phyloP scores from a whole-genome alignment of 2,888 invertebrate genomes.

The Drosophila greeni region DNA sequence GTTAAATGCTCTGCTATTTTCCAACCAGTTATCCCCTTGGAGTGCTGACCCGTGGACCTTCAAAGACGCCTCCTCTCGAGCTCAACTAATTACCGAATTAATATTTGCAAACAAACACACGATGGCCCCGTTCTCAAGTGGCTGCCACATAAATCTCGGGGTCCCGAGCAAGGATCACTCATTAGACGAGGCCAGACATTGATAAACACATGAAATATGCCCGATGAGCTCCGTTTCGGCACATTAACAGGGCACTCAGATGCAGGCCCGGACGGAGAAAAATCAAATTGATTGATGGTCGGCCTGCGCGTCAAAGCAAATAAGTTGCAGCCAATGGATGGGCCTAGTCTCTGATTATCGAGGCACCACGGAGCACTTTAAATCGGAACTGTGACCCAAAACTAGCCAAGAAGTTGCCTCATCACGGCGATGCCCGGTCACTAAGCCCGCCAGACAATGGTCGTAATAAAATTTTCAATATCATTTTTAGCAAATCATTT shows the following conservation, averaged over 20 bases:
- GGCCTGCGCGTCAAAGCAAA: conserved; percentile 41
- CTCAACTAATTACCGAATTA: conserved; percentile 58
- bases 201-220: conserved; percentile 47
- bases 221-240: conserved; percentile 25
- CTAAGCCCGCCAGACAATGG: conserved; percentile 44
- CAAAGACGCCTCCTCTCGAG: conserved; percentile 6
- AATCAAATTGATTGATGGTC: conserved; percentile 48
- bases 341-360: background rate
- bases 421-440: conserved; percentile 16
- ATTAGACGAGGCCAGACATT: conserved; percentile 34
- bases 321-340: conserved; percentile 2
- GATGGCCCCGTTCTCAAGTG: conserved; percentile 15
- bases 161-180: conserved; percentile 30
- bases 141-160: conserved; percentile 45
- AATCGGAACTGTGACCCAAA: conserved; percentile 16
- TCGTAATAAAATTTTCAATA: conserved; percentile 67
- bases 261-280: conserved; percentile 33
- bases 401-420: conserved; percentile 16
- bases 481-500: conserved; percentile 73
- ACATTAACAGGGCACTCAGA: conserved; percentile 45
- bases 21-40: background rate
- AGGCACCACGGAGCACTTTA: conserved; percentile 14
- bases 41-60: background rate
- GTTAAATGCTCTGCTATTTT: conserved; percentile 11
- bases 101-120: conserved; percentile 55